Conservation (phyloP, 2,113 vertebrate genomes). For the Raja brachyura region DNA sequence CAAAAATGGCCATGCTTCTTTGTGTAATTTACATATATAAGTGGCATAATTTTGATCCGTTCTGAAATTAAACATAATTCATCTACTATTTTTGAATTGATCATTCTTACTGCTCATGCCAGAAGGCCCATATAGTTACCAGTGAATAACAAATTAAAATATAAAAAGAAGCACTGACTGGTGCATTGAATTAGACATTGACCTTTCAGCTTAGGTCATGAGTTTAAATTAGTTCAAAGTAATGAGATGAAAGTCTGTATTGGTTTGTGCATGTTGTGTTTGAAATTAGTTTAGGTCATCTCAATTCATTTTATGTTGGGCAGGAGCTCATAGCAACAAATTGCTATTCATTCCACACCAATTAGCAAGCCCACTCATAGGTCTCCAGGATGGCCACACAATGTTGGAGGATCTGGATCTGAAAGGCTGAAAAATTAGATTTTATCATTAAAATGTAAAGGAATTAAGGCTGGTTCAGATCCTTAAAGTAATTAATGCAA, state of each 20-base stretch:
- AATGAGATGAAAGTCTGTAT: background rate
- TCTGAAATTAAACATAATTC: background rate
- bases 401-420: too few relatives aligned
- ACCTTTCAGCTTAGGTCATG: constrained; percentile 1
- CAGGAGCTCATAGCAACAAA: background rate
- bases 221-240: background rate
- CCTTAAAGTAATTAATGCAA: background rate
- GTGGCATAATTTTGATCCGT: background rate
- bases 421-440: background rate
- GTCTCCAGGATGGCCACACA: too few relatives aligned
- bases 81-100: background rate
- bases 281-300: constrained; percentile 8
- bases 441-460: background rate
- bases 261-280: background rate
- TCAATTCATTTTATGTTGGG: background rate
- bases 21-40: background rate
- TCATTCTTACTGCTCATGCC: background rate
- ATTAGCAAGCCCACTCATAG: background rate
- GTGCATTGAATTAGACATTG: background rate
- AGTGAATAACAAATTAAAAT: background rate
- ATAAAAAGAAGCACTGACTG: background rate
- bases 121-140: background rate
- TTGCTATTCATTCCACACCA: background rate
- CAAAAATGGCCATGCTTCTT: background rate
- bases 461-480: background rate